phyloP scores from a whole-genome alignment of 1,140 invertebrate genomes.

The Trissolcus basalis region DNA sequence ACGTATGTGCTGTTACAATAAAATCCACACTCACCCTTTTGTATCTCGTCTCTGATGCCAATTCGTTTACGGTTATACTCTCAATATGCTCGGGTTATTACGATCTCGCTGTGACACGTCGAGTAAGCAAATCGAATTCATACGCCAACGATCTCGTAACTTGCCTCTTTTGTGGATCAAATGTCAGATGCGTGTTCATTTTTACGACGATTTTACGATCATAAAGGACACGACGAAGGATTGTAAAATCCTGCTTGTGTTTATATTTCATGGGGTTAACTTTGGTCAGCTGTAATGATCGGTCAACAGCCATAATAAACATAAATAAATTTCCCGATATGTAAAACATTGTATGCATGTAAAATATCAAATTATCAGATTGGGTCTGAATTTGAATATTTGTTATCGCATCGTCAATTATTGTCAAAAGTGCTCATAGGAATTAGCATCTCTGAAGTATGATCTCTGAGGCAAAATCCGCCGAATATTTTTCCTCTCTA shows the following conservation, averaged over 20 bases:
- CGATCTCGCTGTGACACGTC: slow-evolving; percentile 51
- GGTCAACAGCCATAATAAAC: too few relatives aligned
- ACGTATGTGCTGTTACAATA: slow-evolving; percentile 11
- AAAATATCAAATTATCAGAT: too few relatives aligned
- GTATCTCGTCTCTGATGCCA: slow-evolving; percentile 27
- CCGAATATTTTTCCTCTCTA: slow-evolving; percentile 16
- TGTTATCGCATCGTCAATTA: too few relatives aligned
- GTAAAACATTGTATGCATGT: too few relatives aligned
- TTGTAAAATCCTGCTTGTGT: slow-evolving; percentile 48
- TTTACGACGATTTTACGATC: slow-evolving; percentile 66
- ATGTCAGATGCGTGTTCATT: slow-evolving; percentile 60
- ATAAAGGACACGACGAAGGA: slow-evolving; percentile 46
- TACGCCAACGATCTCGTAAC: slow-evolving; percentile 46
- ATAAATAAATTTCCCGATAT: too few relatives aligned
- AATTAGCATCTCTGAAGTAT: too few relatives aligned
- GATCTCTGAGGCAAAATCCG: slow-evolving; percentile 61
- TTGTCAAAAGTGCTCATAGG: too few relatives aligned
- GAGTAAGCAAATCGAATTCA: slow-evolving; percentile 54
- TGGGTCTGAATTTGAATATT: too few relatives aligned
- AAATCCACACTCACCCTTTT: slow-evolving; percentile 28
- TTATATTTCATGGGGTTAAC: not conserved
- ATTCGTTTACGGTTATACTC: slow-evolving; percentile 59
- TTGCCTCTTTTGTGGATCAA: slow-evolving; percentile 58
- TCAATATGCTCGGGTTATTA: slow-evolving; percentile 46
- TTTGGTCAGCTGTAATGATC: too few relatives aligned